Base-by-base conservation (phyloP, 2,113 vertebrate genomes). In the Fulmarus glacialis region DNA sequence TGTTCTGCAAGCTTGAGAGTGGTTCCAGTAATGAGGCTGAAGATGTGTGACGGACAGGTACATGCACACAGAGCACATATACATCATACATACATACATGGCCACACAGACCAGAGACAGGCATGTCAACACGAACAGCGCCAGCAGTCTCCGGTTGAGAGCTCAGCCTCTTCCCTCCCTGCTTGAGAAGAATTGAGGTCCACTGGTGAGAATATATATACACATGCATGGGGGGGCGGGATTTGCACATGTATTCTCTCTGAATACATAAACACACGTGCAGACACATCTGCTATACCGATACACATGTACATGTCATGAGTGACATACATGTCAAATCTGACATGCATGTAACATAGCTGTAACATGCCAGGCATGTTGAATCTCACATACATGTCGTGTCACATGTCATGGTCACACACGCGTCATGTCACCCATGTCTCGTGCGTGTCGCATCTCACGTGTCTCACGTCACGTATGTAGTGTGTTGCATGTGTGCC, bases 1-100 rank as follows among this genome's bases (percentile, higher is more conserved):
- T 4, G 13, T 10, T 19, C 43, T 22, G 1, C 40, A 77, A 29
- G 11, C 32, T 13, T 43, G 52, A 62, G 52, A 12, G 9, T 1
- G 0, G 12, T 43, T 77, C 12, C 53, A 18, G 19, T 8, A 23
- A 6, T 13, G 60, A 47, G 36, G 34, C 56, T 73, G 63, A 67
- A 59, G 58, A 19, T 40, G 26, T 15, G 0, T 77, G 50, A 19
- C 23, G 0, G 2, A 1, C 15, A 15, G 34, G 8, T 55, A 15
- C 8, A 0, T 4, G 23, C 4, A 3, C 18, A 2, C 2, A 3
- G 47, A 17, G 27, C 30, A 3, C 10, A 2, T 14, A 1, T 18
- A 10, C 5, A 2, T 38, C 29, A 2, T 7, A 4, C 5, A 7
- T 52, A 15, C 6, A 3, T 59, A 22, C 2, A 3, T 12, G 27